phyloP scores from a whole-genome alignment of 1,140 invertebrate species.

The Drosophila fuyamai region DNA sequence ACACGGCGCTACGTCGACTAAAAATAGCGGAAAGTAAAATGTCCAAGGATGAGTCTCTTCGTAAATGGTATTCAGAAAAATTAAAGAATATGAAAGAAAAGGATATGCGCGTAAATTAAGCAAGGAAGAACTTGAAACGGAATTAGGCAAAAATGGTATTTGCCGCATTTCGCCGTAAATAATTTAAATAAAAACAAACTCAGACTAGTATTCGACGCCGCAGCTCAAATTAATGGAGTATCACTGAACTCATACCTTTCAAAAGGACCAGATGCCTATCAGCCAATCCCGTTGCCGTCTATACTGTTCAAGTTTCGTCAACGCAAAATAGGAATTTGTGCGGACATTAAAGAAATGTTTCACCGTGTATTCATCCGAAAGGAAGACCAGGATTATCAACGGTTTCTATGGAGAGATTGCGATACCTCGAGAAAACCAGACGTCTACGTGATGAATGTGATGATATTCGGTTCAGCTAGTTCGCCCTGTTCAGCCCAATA shows the following conservation, averaged over 20 bases:
- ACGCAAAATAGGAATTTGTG: too few relatives aligned
- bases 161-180: too few relatives aligned
- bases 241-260: background rate
- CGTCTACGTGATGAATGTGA: background rate
- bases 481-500: constrained; percentile 3
- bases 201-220: background rate
- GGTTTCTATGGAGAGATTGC: constrained; percentile 1
- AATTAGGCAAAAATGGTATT: too few relatives aligned
- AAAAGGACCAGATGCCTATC: background rate
- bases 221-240: background rate
- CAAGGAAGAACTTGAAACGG: too few relatives aligned
- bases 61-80: too few relatives aligned
- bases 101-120: too few relatives aligned
- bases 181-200: too few relatives aligned
- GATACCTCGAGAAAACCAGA: background rate
- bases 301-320: background rate
- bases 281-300: background rate
- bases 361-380: background rate
- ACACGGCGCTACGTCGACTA: too few relatives aligned
- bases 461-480: constrained; percentile 3
- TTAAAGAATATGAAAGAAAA: too few relatives aligned
- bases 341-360: constrained; percentile 2
- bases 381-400: background rate
- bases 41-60: too few relatives aligned
- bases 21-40: too few relatives aligned